These are phyloP conservation scores for Kryptopterus vitreolus DNA, from an alignment of 2,797 vertebrate genomes.

Conservation along the genomic window DNA sequence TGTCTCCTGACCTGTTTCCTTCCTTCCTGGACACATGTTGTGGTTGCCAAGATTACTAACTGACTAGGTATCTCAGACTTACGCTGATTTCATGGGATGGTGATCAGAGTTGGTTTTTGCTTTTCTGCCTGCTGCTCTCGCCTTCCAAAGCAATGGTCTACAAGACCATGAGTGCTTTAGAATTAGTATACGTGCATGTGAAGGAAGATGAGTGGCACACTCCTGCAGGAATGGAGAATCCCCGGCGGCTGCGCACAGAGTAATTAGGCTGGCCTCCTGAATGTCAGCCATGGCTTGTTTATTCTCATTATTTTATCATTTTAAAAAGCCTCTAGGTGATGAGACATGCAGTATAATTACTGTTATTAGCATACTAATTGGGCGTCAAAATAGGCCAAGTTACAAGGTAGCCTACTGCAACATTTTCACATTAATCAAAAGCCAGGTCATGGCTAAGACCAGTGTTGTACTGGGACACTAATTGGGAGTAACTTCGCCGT, in stretches of 20 bases:
- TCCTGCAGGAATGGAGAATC: slow-evolving; percentile 67
- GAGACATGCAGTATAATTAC: slow-evolving; percentile 88
- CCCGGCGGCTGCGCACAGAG: slow-evolving; percentile 79
- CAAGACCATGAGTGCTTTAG: background rate
- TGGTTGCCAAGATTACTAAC: background rate
- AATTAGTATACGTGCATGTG: slow-evolving; percentile 6
- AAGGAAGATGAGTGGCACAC: slow-evolving; percentile 53
- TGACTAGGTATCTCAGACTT: slow-evolving; percentile 6
- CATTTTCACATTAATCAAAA: slow-evolving; percentile 86
- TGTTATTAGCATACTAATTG: slow-evolving; percentile 92
- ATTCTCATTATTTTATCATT: slow-evolving; percentile 92
- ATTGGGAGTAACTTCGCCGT: background rate
- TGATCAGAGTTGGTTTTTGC: background rate
- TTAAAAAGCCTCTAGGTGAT: slow-evolving; percentile 89
- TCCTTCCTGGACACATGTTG: background rate
- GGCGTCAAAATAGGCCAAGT: slow-evolving; percentile 86
- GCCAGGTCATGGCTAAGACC: slow-evolving; percentile 78
- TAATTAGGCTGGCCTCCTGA: slow-evolving; percentile 86
- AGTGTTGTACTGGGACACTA: slow-evolving; percentile 73
- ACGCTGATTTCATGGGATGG: background rate
- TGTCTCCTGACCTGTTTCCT: background rate
- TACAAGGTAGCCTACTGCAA: slow-evolving; percentile 87
- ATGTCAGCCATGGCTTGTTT: slow-evolving; percentile 87
- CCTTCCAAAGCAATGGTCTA: background rate
- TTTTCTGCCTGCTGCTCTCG: background rate